Percentiles rank a stretch among this genome's conserved stretches.
These are phyloP conservation scores for Himalopsyche phryganea DNA, from an alignment of 1,140 invertebrate genomes.

Conservation along the genomic window DNA sequence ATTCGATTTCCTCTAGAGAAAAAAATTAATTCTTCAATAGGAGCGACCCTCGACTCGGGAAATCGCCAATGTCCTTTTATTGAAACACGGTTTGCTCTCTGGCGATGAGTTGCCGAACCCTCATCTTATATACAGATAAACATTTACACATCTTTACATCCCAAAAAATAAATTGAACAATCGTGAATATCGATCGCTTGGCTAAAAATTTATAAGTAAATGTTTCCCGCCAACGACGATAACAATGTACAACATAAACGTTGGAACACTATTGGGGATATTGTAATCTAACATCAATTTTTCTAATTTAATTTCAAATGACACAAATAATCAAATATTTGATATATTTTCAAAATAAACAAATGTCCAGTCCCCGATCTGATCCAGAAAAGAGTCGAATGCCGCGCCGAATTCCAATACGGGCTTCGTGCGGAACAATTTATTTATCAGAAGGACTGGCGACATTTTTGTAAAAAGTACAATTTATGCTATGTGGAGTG, in stretches of 20 bases:
- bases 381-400: not conserved
- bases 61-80: too few relatives aligned
- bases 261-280: constrained; percentile 33
- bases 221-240: constrained; percentile 18
- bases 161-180: constrained; percentile 22
- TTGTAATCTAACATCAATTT: constrained; percentile 32
- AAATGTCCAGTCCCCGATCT: not conserved
- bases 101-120: constrained; percentile 27
- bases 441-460: not conserved
- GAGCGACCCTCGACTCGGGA: too few relatives aligned
- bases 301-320: constrained; percentile 26
- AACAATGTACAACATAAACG: constrained; percentile 32
- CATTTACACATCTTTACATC: constrained; percentile 32
- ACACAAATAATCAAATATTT: not conserved
- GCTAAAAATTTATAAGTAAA: constrained; percentile 20
- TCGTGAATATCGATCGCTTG: constrained; percentile 11
- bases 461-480: constrained; percentile 6
- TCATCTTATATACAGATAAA: constrained; percentile 30
- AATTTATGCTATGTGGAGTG: constrained; percentile 33
- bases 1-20: too few relatives aligned
- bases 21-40: too few relatives aligned
- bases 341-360: not conserved
- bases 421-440: not conserved
- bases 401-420: too few relatives aligned
- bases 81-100: constrained; percentile 1